Evolutionary conservation across 2,113 vertebrate genomes (phyloP), one percentile per base, ranked within the genome.

Genomic region (Oceanodroma tethys): DNA sequence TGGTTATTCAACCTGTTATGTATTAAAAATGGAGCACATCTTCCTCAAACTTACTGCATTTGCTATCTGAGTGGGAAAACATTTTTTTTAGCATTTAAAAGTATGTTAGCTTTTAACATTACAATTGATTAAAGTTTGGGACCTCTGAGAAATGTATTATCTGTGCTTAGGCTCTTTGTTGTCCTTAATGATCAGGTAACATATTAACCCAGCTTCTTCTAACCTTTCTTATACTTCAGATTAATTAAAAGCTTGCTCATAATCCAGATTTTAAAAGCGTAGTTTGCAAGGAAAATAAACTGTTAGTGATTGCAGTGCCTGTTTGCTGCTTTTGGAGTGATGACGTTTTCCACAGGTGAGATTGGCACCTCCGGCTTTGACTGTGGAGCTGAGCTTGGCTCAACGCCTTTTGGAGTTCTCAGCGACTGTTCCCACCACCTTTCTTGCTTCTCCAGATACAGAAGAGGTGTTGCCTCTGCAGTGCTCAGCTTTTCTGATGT

Each of bases 321-420:
- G 0, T 30, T 27, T 19, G 23, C 20, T 34, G 13, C 25, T 15
- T 10, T 9, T 4, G 14, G 38, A 7, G 38, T 1, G 30, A 1
- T 1, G 1, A 2, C 2, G 2, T 34, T 53, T 36, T 71, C 52
- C 40, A 6, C 9, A 6, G 59, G n/a, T 29, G 50, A 29, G 38
- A 4, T 12, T 4, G 23, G 55, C 19, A 23, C 10, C 63, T 48
- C 36, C 0, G 7, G 29, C 36, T 15, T 22, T 53, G 52, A 1
- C 70, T 10, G 40, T 5, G 29, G 47, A 14, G 36, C 40, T 1
- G 23, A 40, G 66, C 58, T 23, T 68, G n/a, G 40, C 62, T 65
- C 68, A 25, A 2, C 34, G 3, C 34, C 72, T 45, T 11, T 25
- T n/a, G 73, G 45, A 32, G 16, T 25, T 40, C 20, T 36, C 16